phyloP scores from a whole-genome alignment of 2,797 vertebrate genomes.

The Orientallactaga sibirica region DNA sequence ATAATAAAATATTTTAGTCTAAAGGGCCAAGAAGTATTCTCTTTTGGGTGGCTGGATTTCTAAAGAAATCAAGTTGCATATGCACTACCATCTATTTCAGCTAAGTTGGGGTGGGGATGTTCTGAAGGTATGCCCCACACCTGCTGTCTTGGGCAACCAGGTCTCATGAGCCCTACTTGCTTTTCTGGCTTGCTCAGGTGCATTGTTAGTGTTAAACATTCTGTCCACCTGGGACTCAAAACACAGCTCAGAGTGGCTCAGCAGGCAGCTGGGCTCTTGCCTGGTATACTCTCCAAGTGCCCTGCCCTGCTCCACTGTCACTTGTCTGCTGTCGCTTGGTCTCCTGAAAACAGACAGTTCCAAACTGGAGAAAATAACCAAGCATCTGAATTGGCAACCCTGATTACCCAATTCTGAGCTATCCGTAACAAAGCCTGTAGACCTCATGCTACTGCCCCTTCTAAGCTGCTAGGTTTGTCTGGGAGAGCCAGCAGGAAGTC shows the following conservation, averaged over 20 bases:
- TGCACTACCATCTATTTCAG: constrained; percentile 17
- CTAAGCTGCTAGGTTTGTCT: background rate
- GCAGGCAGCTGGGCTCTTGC: background rate
- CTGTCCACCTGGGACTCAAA: background rate
- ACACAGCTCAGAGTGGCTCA: background rate
- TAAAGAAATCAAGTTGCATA: constrained; percentile 3
- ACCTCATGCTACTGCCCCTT: accelerated
- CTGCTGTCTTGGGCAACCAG: background rate
- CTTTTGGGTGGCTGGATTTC: constrained; percentile 23
- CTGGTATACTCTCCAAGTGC: background rate
- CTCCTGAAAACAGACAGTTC: background rate
- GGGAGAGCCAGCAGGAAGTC: background rate
- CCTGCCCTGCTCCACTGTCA: background rate
- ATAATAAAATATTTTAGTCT: background rate
- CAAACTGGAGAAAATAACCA: background rate
- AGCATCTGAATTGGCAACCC: background rate
- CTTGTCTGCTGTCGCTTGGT: background rate
- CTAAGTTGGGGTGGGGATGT: background rate
- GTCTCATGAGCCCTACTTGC: background rate
- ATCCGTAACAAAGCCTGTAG: background rate
- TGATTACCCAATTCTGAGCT: background rate
- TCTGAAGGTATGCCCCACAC: background rate
- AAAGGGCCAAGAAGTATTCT: background rate
- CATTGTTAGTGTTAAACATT: background rate
- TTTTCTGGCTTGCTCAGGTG: background rate